A percentile compares a stretch with the other conserved stretches of the same genome.
Evolutionary conservation across 64 coral and sea anemone genomes (phyloP).

Genomic region (Astreopora myriophthalma): DNA sequence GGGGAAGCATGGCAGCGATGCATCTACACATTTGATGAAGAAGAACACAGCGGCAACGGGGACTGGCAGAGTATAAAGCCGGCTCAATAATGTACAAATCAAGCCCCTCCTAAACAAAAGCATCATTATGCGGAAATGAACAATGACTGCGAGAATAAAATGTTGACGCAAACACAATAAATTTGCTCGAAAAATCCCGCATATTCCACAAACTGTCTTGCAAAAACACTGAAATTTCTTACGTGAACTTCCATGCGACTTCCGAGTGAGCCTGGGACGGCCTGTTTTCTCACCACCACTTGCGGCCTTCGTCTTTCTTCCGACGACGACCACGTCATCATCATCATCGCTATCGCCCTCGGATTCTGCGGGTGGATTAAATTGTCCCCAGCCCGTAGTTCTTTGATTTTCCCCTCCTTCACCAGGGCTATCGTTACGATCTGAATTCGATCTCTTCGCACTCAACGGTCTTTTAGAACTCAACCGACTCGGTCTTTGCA

Average conservation of each 20-base stretch:
- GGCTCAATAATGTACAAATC: too few relatives aligned
- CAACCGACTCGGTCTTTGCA: background rate
- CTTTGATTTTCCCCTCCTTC: background rate
- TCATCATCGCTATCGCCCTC: slow-evolving; percentile 33
- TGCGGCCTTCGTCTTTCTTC: background rate
- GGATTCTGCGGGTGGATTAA: background rate
- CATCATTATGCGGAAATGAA: too few relatives aligned
- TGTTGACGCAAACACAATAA: too few relatives aligned
- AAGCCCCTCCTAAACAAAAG: too few relatives aligned
- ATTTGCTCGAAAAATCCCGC: too few relatives aligned
- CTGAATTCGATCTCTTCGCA: background rate
- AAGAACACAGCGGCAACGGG: too few relatives aligned
- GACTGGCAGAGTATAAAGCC: too few relatives aligned
- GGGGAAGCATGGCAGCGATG: too few relatives aligned
- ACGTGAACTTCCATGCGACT: background rate
- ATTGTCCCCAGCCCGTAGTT: background rate
- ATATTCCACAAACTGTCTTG: background rate
- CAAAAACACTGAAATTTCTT: background rate
- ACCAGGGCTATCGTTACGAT: background rate
- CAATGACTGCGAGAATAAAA: too few relatives aligned
- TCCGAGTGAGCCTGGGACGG: slow-evolving; percentile 10
- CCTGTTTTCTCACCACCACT: background rate
- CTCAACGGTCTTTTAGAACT: slow-evolving; percentile 12
- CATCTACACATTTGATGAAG: too few relatives aligned
- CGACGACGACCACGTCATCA: slow-evolving; percentile 9